phyloP scores from a whole-genome alignment of 2,113 vertebrate genomes.

The Aramus guarauna region DNA sequence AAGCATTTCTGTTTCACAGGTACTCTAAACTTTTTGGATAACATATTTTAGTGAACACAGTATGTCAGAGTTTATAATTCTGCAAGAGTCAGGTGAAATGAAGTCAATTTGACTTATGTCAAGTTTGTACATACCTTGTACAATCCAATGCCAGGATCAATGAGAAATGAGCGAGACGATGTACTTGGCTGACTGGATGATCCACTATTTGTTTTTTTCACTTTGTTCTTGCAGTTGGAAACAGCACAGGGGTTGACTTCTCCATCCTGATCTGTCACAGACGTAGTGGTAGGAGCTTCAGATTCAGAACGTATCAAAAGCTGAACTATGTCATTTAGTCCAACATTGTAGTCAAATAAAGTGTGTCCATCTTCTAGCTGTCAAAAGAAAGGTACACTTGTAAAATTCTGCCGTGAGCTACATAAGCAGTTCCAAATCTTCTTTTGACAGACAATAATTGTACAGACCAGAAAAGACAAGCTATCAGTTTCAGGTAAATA shows the following conservation, averaged over 20 bases:
- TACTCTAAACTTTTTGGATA: background rate
- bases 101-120: background rate
- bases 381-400: conserved; percentile 35
- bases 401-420: background rate
- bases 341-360: conserved; percentile 97
- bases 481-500: background rate
- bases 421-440: background rate
- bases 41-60: background rate
- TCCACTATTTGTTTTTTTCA: conserved; percentile 73
- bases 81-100: background rate
- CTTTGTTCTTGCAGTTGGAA: conserved; percentile 80
- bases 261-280: conserved; percentile 75
- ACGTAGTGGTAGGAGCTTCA: conserved; percentile 81
- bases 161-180: conserved; percentile 82
- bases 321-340: conserved; percentile 97
- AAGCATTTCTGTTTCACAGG: background rate
- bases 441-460: background rate
- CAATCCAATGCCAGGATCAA: conserved; percentile 88
- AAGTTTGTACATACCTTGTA: conserved; percentile 85
- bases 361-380: conserved; percentile 98
- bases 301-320: conserved; percentile 91
- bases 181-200: conserved; percentile 83
- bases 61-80: background rate
- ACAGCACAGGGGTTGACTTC: conserved; percentile 67
- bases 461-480: background rate